Conservation (phyloP, 2,888 invertebrate species). For the Apodemia hepburni region DNA sequence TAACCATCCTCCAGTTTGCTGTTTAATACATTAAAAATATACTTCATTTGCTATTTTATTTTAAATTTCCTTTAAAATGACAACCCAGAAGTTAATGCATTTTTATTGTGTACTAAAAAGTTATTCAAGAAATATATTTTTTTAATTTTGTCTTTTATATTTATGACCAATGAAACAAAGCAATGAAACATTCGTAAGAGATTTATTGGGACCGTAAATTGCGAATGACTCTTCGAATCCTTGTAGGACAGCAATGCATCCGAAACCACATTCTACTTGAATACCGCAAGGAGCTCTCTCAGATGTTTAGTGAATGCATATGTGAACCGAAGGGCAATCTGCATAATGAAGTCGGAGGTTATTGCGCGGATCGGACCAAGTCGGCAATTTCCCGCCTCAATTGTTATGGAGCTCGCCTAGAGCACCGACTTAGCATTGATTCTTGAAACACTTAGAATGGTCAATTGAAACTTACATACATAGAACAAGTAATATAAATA, state of each 20-base stretch:
- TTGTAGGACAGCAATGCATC: slow-evolving; percentile 9
- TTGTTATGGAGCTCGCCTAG: slow-evolving; percentile 56
- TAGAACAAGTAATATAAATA: slow-evolving; percentile 3
- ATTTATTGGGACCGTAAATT: not conserved
- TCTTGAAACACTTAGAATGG: slow-evolving; percentile 28
- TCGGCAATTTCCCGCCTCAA: slow-evolving; percentile 66
- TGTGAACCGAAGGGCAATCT: slow-evolving; percentile 62
- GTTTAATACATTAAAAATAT: too few species aligned
- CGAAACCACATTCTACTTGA: slow-evolving; percentile 3
- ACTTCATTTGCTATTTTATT: too few species aligned
- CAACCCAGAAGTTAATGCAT: too few species aligned
- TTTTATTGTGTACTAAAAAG: too few species aligned
- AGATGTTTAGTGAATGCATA: slow-evolving; percentile 62
- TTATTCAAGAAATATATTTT: too few species aligned
- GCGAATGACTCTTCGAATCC: slow-evolving; percentile 6
- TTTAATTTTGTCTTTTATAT: too few species aligned
- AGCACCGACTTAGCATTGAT: slow-evolving; percentile 48
- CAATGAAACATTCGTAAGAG: not conserved
- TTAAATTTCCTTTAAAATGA: too few species aligned
- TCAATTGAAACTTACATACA: slow-evolving; percentile 18
- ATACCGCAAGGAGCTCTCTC: slow-evolving; percentile 32
- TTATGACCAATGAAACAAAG: not conserved
- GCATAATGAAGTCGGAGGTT: slow-evolving; percentile 71
- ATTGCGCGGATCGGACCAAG: slow-evolving; percentile 63
- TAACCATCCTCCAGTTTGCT: too few species aligned